phyloP scores from a whole-genome alignment of 2,797 vertebrate genomes.

The Galagoides demidoff region DNA sequence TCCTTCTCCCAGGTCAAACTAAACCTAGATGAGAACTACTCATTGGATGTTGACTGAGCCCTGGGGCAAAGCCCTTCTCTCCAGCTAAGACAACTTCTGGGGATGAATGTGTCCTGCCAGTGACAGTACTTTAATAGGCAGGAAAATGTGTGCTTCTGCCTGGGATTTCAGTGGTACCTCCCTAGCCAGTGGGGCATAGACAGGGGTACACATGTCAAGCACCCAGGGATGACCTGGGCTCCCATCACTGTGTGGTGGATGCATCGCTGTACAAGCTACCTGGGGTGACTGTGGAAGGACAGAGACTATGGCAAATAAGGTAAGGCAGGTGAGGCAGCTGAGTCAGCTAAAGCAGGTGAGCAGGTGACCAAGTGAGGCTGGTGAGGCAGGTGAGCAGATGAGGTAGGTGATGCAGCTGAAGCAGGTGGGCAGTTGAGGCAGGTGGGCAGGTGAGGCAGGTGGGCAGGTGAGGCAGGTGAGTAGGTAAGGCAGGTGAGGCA shows the following conservation, averaged over 20 bases:
- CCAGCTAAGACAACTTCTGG: neutral
- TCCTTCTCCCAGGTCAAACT: rapidly evolving
- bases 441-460: no score
- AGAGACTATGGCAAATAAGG: rapidly evolving
- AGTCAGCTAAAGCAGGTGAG: no score
- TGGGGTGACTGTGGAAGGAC: neutral
- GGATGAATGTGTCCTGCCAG: neutral
- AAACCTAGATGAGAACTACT: no score
- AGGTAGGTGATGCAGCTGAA: no score
- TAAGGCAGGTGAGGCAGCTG: no score
- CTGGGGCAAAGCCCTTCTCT: neutral
- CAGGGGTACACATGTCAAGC: neutral
- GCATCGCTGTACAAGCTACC: neutral
- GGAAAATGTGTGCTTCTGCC: neutral
- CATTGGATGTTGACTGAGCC: rapidly evolving
- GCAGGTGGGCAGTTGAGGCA: rapidly evolving
- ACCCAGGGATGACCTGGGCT: no score
- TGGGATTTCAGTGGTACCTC: neutral
- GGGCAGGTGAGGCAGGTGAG: no score
- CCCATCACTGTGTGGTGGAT: neutral
- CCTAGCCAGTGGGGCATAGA: neutral
- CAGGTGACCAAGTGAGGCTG: no score
- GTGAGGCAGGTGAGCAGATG: no score
- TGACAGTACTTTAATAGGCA: neutral
- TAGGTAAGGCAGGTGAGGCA: no score